Evolutionary conservation across 2,113 vertebrate genomes (phyloP), one percentile per base, ranked within the genome.

Genomic region (Opisthocomus hoazin): DNA sequence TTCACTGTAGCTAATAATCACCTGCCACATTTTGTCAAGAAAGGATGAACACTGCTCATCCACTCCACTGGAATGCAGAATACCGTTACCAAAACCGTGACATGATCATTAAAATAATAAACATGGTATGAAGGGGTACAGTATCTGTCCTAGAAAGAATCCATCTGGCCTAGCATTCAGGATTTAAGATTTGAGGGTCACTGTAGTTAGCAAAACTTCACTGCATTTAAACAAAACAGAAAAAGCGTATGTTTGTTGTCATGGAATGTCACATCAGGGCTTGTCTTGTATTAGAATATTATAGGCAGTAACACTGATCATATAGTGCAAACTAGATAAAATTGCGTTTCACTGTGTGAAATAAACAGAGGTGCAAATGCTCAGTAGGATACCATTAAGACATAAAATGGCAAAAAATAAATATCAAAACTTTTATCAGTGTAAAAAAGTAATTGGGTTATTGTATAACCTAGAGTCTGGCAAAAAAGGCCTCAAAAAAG

Each of bases 361-460:
- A 99, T 97, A 98, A 99, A 98, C 97, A 98, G 98, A 98, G 99
- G 98, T 98, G 98, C 98, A 98, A 98, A 99, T 98, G 98, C 98
- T 99, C 98, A 99, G 98, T 99, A 99, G 99, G 98, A 99, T 99
- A 99, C 99, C 99, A 98, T 99, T 99, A 99, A 99, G 99, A 99
- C 99, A 99, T 98, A 99, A 99, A 99, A 99, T 99, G 99, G 99
- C 99, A 99, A 99, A 99, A 98, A 99, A 99, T 99, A 99, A 99
- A 99, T 99, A 99, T 99, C 98, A 99, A 99, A 99, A 99, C 98
- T 98, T 99, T 99, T 99, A 99, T 99, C 99, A 99, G 99, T 99
- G 99, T 99, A 99, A 99, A 99, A 99, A 99, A 99, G 99, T 99
- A 99, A 99, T 98, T 98, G 98, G 98, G 98, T 99, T 99, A 98